Evolutionary conservation across 2,113 vertebrate genomes (phyloP).

Genomic region (Eulemur macaco): DNA sequence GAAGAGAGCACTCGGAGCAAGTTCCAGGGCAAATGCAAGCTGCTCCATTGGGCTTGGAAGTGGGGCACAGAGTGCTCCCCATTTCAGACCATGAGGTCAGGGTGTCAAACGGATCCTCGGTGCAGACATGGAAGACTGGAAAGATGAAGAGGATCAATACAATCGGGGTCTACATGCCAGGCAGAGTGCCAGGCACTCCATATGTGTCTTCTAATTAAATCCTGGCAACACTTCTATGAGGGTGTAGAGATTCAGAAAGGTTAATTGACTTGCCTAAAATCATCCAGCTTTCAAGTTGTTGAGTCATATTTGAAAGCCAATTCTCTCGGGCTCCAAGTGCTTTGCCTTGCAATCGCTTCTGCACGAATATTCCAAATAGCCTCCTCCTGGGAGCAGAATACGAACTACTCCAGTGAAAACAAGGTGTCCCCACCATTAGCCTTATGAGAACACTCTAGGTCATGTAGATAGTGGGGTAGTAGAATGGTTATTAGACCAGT

Average conservation of each 20-base stretch:
- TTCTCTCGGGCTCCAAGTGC: not conserved
- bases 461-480: not conserved
- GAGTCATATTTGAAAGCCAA: not conserved
- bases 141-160: not conserved
- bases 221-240: not conserved
- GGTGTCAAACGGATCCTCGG: not conserved
- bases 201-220: conserved; percentile 27
- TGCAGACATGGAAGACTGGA: not conserved
- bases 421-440: not conserved
- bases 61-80: not conserved
- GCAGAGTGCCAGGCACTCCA: conserved; percentile 13
- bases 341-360: not conserved
- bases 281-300: conserved; percentile 29
- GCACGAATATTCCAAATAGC: not conserved
- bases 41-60: not conserved
- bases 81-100: not conserved
- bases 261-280: conserved; percentile 50
- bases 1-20: not conserved
- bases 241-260: conserved; percentile 15
- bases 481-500: not conserved
- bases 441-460: not conserved
- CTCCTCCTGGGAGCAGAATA: not conserved
- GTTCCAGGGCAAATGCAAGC: not conserved
- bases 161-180: not conserved
- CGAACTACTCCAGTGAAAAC: not conserved